These are phyloP conservation scores for Zapus hudsonius DNA, from an alignment of 2,113 vertebrate species.

Conservation along the genomic window DNA sequence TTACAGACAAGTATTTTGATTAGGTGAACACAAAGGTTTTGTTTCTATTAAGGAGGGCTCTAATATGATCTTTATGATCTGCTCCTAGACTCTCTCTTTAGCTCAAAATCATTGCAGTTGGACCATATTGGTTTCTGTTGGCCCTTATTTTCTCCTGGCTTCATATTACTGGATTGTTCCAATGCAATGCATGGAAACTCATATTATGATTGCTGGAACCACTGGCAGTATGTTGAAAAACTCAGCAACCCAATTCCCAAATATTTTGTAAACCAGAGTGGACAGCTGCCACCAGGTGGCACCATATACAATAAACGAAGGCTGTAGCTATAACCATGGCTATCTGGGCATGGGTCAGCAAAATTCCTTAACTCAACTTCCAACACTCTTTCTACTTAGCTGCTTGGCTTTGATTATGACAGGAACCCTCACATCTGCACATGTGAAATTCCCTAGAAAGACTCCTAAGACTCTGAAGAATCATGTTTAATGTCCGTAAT, in stretches of 20 bases:
- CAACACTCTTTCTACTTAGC: too few relatives aligned
- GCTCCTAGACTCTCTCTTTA: not conserved
- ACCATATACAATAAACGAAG: slow-evolving; percentile 65
- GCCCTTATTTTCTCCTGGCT: not conserved
- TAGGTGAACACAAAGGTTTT: not conserved
- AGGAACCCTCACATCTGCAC: too few relatives aligned
- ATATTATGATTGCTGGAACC: not conserved
- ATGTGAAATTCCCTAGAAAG: too few relatives aligned
- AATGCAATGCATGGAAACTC: not conserved
- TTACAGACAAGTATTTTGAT: not conserved
- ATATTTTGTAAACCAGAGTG: not conserved
- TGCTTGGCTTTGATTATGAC: too few relatives aligned
- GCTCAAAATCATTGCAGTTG: not conserved
- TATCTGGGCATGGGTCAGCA: too few relatives aligned
- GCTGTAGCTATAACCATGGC: too few relatives aligned
- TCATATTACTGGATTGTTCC: too few relatives aligned
- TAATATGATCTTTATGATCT: not conserved
- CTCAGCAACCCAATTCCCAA: not conserved
- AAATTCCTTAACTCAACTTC: too few relatives aligned
- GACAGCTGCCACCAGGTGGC: slow-evolving; percentile 67
- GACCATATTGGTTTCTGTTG: not conserved
- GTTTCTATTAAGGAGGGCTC: not conserved
- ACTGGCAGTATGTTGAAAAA: not conserved
- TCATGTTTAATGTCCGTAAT: too few relatives aligned
- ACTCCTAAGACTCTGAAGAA: too few relatives aligned